Evolutionary conservation across 2,888 invertebrate genomes (phyloP).

Genomic region (Tetragonisca angustula): DNA sequence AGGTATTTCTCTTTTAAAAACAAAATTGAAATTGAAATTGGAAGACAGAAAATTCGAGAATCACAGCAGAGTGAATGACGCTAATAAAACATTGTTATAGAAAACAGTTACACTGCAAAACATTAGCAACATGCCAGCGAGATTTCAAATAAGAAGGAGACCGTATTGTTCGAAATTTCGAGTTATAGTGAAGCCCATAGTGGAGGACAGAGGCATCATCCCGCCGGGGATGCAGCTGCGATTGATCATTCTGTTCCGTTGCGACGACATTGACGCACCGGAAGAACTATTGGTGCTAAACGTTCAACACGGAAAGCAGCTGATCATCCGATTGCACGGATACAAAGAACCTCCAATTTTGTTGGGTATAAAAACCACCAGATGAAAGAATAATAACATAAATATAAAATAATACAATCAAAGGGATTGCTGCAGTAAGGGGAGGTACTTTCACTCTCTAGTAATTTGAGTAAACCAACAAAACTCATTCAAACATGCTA

Average conservation of each 20-base stretch:
- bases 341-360: slow-evolving; percentile 82
- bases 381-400: neutral
- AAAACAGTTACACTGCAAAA: slow-evolving; percentile 67
- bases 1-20: slow-evolving; percentile 69
- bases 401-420: neutral
- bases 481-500: neutral
- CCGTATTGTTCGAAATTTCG: slow-evolving; percentile 77
- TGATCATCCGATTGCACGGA: slow-evolving; percentile 76
- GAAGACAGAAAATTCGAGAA: neutral
- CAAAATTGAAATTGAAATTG: neutral
- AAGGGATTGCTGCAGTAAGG: neutral
- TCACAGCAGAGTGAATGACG: neutral
- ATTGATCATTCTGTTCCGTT: slow-evolving; percentile 79
- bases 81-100: slow-evolving; percentile 29
- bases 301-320: slow-evolving; percentile 76
- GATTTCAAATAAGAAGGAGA: slow-evolving; percentile 74
- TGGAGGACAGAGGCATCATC: slow-evolving; percentile 67
- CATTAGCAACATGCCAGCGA: slow-evolving; percentile 65
- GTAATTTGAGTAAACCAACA: neutral
- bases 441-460: neutral
- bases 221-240: slow-evolving; percentile 83
- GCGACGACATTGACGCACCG: slow-evolving; percentile 77
- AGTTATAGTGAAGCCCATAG: slow-evolving; percentile 66
- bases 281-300: slow-evolving; percentile 78
- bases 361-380: slow-evolving; percentile 64